These are phyloP conservation scores for Xenentodon cancila DNA, from an alignment of 2,797 vertebrate species.

Conservation along the genomic window DNA sequence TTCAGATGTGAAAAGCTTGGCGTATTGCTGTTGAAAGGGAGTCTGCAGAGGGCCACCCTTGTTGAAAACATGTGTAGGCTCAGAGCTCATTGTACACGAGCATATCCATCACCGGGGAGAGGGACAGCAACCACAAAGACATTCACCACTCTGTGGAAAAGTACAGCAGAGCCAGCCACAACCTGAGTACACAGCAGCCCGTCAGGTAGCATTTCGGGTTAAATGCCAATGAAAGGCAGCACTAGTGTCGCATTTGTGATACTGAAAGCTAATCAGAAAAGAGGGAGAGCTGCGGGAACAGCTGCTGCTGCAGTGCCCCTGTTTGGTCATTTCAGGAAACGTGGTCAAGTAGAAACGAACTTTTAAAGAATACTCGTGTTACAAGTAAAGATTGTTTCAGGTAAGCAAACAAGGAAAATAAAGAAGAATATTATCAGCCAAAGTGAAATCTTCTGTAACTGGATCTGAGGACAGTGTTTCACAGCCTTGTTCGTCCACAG, in stretches of 20 bases:
- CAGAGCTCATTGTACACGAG: constrained; percentile 64
- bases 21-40: constrained; percentile 44
- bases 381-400: no score
- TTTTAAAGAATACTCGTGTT: background rate
- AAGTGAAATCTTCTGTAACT: no score
- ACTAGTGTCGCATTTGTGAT: constrained; percentile 33
- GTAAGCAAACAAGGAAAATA: no score
- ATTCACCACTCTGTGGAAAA: constrained; percentile 63
- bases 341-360: constrained; percentile 1
- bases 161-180: constrained; percentile 48
- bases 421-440: no score
- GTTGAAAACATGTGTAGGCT: constrained; percentile 71
- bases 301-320: background rate
- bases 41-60: constrained; percentile 59
- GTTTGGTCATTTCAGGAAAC: constrained; percentile 12
- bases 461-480: no score
- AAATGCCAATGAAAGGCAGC: constrained; percentile 38
- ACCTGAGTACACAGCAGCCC: constrained; percentile 39
- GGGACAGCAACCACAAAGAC: constrained; percentile 68
- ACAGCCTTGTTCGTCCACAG: no score
- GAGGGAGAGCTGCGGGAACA: constrained; percentile 1
- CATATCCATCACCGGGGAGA: constrained; percentile 65
- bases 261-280: constrained; percentile 29
- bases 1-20: constrained; percentile 41
- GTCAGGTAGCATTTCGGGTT: constrained; percentile 27